Evolutionary conservation across 2,797 vertebrate genomes (phyloP).

Genomic region (Falco naumanni): DNA sequence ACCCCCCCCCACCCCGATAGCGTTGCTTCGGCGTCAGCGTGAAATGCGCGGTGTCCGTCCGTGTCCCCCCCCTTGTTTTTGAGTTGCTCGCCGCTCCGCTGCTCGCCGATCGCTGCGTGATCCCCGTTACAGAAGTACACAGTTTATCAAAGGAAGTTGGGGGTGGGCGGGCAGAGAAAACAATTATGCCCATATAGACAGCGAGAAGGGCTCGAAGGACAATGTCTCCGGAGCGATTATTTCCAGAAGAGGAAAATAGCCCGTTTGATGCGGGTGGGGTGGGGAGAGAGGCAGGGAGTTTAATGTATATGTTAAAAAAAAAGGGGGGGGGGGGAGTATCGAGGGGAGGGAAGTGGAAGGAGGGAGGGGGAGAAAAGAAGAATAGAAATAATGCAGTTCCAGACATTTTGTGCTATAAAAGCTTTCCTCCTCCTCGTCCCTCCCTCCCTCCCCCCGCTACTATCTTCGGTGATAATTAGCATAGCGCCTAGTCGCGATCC

Average conservation of each 20-base stretch:
- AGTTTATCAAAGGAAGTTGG: slow-evolving; percentile 78
- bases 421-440: slow-evolving; percentile 48
- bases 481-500: slow-evolving; percentile 48
- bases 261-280: background rate
- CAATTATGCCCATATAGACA: slow-evolving; percentile 53
- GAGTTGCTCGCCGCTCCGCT: background rate
- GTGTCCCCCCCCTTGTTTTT: background rate
- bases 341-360: background rate
- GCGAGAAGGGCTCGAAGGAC: slow-evolving; percentile 25
- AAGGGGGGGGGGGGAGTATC: fast-evolving
- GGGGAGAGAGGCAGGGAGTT: background rate
- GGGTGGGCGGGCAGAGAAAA: slow-evolving; percentile 77
- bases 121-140: slow-evolving; percentile 58
- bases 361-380: background rate
- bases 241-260: slow-evolving; percentile 25
- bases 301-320: background rate
- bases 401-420: slow-evolving; percentile 70
- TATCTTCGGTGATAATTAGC: slow-evolving; percentile 62
- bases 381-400: slow-evolving; percentile 63
- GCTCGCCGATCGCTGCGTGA: slow-evolving; percentile 24
- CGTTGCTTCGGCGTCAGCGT: slow-evolving; percentile 47
- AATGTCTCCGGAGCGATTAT: slow-evolving; percentile 24
- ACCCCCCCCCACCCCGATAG: background rate
- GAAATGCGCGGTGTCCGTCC: background rate
- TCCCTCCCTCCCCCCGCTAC: slow-evolving; percentile 27